These are phyloP conservation scores for Microtus montanus DNA, from an alignment of 2,113 vertebrate genomes.

Conservation along the genomic window DNA sequence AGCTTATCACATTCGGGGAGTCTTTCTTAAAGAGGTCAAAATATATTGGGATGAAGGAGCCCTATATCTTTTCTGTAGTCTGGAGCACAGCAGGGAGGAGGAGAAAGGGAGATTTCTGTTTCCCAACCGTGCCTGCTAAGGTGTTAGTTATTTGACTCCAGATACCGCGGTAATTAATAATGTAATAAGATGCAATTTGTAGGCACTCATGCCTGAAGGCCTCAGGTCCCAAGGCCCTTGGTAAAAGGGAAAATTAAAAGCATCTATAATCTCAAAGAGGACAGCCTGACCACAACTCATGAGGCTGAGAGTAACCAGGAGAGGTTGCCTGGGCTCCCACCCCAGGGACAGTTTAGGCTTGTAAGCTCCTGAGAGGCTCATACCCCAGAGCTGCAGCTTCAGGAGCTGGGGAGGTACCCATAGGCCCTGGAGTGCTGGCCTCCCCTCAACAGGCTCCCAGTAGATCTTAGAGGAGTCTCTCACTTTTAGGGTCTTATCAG, in stretches of 20 bases:
- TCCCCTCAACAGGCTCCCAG: background rate
- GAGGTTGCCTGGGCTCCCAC: background rate
- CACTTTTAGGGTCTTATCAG: background rate
- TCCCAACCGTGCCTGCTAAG: slow-evolving; percentile 38
- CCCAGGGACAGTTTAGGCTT: background rate
- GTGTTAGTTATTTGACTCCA: slow-evolving; percentile 66
- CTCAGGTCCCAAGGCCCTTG: slow-evolving; percentile 60
- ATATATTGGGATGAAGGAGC: background rate
- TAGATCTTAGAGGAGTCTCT: background rate
- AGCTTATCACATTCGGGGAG: background rate
- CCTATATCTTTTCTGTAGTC: background rate
- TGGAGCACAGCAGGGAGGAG: background rate
- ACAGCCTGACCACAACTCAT: background rate
- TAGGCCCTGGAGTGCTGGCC: accelerated
- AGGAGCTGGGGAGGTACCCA: accelerated
- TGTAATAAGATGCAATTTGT: slow-evolving; percentile 75
- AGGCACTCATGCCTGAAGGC: slow-evolving; percentile 69
- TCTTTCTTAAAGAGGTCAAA: slow-evolving; percentile 12
- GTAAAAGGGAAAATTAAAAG: slow-evolving; percentile 74
- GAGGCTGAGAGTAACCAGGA: background rate
- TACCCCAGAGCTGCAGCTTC: background rate
- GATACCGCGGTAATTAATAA: slow-evolving; percentile 73
- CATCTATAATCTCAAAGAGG: slow-evolving; percentile 66
- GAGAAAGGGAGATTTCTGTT: slow-evolving; percentile 13
- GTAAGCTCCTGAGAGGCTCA: background rate